Evolutionary conservation across 2,113 vertebrate species (phyloP), one percentile per base, ranked within the genome.

Genomic region (Porphyrio hochstetteri): DNA sequence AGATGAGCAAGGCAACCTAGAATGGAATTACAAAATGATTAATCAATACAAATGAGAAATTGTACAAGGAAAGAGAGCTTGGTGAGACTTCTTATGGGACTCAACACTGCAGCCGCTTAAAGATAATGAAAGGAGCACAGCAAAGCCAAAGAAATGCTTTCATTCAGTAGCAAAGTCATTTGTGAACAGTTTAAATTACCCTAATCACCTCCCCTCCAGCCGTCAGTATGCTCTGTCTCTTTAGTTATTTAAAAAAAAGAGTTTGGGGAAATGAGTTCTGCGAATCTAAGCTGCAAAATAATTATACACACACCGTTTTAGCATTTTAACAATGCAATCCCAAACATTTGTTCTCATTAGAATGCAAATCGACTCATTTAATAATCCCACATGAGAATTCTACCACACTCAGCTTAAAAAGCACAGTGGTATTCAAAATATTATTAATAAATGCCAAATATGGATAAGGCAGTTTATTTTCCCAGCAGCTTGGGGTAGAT

Each of bases 261-360:
- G 98, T 98, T 98, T 97, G 96, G 98, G 98, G 97, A 98, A 98
- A 98, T 98, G 98, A 98, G 97, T 98, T 98, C 97, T 97, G 97
- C 53, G 78, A 98, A 98, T 98, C 97, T 98, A 98, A 98, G 98
- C 98, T 98, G 97, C 96, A 98, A 98, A 98, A 98, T 99, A 99
- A 99, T 99, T 98, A 98, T 98, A 98, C 95, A 97, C 98, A 98
- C 97, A 97, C 97, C 96, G 38, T 98, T 98, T 98, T 98, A 98
- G 98, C 98, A 98, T 98, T 98, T 99, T 99, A 99, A 99, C 99
- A 99, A 99, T 99, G 98, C 99, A 98, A 98, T 98, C 97, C 98
- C 97, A 98, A 98, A 98, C 98, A 98, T 98, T 98, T 98, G 97
- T 98, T 98, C 98, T 98, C 98, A 98, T 99, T 98, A 98, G 98